Evolutionary conservation across 2,113 vertebrate species (phyloP).

Genomic region (Carassius carassius): DNA sequence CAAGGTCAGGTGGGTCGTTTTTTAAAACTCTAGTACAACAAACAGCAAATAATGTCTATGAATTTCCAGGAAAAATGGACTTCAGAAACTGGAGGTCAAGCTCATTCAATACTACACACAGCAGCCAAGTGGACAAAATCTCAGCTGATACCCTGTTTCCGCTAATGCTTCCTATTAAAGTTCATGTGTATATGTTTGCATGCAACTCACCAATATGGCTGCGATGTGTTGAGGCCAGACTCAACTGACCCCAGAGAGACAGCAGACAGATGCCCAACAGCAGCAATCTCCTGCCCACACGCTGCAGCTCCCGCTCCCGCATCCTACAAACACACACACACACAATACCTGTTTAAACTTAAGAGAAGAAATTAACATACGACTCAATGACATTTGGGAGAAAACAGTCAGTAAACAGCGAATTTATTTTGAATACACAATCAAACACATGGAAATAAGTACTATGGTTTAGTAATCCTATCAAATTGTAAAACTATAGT

Average conservation of each 20-base stretch:
- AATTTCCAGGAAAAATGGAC: background rate
- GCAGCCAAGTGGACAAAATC: background rate
- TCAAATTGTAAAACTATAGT: background rate
- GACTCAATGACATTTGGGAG: background rate
- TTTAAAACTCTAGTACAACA: background rate
- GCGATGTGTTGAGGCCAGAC: constrained; percentile 81
- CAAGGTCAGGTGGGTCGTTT: background rate
- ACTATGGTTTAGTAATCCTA: background rate
- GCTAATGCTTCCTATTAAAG: background rate
- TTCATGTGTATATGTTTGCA: constrained; percentile 40
- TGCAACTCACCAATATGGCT: constrained; percentile 84
- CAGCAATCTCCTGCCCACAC: constrained; percentile 82
- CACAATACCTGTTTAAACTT: constrained; percentile 18
- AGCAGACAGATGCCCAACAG: constrained; percentile 86
- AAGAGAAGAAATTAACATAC: background rate
- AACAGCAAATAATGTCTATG: background rate
- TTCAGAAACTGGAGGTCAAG: background rate
- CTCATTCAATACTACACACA: background rate
- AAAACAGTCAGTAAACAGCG: background rate
- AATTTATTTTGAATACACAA: background rate
- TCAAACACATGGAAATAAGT: background rate
- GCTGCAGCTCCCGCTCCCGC: constrained; percentile 82
- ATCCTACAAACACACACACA: constrained; percentile 73
- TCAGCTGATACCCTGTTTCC: background rate
- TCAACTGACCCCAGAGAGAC: constrained; percentile 85